Evolutionary conservation across 2,113 vertebrate genomes (phyloP), one percentile per base, ranked within the genome.

Genomic region (Zosterops hypoxanthus): DNA sequence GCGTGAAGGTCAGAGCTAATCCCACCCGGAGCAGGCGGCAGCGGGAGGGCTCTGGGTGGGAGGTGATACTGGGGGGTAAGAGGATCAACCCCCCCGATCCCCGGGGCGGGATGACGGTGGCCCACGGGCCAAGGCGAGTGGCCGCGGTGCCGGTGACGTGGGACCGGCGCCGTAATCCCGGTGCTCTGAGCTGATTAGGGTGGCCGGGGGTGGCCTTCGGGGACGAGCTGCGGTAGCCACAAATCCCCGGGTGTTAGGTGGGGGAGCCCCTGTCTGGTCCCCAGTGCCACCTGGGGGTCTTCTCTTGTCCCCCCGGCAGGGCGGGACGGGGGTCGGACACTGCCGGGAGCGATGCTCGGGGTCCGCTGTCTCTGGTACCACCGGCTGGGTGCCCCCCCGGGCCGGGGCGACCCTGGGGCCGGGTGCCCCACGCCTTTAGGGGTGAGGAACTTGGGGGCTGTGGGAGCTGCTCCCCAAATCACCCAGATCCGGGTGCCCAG

Each of bases 141-240:
- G 83, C 88, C 44, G 3, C 39, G 0, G 81, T 71, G 4, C 22
- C 44, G 5, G 81, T 95, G 95, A 95, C 92, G 92, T 66, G 64
- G 53, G 78, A 52, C 65, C 4, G 5, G 75, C 3, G 59, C 56
- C 16, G 56, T 96, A 96, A 96, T 95, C 94, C 80, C 17, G 24
- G 82, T 4, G 50, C 12, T 7, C 17, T 93, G 88, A 94, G 92
- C 65, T 82, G 95, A 95, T 96, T 96, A 96, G 69, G 60, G 55
- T 19, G 4, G 72, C 64, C 36, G 23, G n/a, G 59, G 41, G 80
- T 23, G 64, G 93, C 68, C 44, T 19, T 28, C 2, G 11, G 75
- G 84, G 76, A 36, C 46, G 42, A 59, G 34, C 44, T 24, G 15
- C 5, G 2, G 81, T 68, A 76, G 59, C 77, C 3, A 15, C 69